These are phyloP conservation scores for Chaetophractus vellerosus DNA, from an alignment of 2,797 vertebrate species.

Conservation along the genomic window DNA sequence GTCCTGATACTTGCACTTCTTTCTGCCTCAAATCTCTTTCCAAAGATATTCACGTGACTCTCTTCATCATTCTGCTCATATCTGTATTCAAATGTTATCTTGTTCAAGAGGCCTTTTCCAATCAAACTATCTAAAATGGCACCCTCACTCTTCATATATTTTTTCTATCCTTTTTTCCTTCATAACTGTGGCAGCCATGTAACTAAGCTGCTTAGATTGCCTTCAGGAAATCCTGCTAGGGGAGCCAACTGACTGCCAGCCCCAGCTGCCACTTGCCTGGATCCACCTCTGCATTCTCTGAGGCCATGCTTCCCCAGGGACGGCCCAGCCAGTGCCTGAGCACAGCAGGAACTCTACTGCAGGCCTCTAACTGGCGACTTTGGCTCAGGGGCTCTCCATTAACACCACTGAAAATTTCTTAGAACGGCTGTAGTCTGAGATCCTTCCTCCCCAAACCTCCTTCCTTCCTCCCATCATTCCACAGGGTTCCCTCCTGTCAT, in stretches of 20 bases:
- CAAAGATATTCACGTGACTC: not conserved
- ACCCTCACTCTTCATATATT: not conserved
- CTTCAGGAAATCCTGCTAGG: not conserved
- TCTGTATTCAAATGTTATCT: not conserved
- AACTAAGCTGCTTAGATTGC: not conserved
- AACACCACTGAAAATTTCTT: not conserved
- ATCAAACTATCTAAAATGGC: slow-evolving; percentile 6
- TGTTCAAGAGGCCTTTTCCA: not conserved
- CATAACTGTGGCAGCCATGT: not conserved
- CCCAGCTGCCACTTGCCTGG: not conserved
- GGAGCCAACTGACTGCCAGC: not conserved
- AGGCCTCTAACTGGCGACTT: not conserved
- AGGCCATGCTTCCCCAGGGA: not conserved
- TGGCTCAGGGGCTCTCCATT: not conserved
- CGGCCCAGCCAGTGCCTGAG: not conserved
- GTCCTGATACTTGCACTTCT: not conserved
- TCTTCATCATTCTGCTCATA: not conserved
- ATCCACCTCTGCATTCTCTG: not conserved
- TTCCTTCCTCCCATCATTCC: not conserved
- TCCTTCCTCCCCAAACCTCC: not conserved
- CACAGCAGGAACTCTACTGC: not conserved
- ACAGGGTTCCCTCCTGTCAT: not conserved
- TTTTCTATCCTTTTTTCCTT: not conserved
- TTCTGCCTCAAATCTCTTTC: not conserved
- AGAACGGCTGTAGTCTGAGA: not conserved